Base-by-base conservation (phyloP, 2,113 vertebrate species). In the Blennius ocellaris region DNA sequence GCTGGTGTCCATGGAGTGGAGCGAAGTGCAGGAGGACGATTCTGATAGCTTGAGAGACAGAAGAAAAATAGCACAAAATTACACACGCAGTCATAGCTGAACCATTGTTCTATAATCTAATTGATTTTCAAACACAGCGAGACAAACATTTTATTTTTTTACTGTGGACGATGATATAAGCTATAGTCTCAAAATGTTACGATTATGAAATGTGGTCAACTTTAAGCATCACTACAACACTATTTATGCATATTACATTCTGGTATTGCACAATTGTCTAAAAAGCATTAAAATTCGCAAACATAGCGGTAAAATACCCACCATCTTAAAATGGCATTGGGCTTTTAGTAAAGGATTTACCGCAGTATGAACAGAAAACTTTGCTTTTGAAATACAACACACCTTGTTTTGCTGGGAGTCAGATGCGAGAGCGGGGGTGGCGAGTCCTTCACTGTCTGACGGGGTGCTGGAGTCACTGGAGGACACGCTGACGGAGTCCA, bases 401-500 rank as follows among this genome's bases (percentile, higher is more conserved):
- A 97, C 96, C 95, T 97, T 96, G 84, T 95, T 96, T 8, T 92
- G 93, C 44, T 93, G 82, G 43, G 93, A 84, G 5, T 96, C 94
- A 0, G 93, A 92, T 6, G 87, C 81, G 83, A 93, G 94, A 4
- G 89, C 68, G 0, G 94, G 58, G 2, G 92, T 92, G 3, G 93
- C 87, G 48, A 90, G 68, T 48, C 91, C 92, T 53, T 98, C 97
- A 0, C 80, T 80, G 85, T 98, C 97, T 0, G 95, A 96, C 2
- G 95, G 96, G 80, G 93, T 94, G 0, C 94, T 94, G 0, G 96
- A 95, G 82, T 98, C 97, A 1, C 92, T 97, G 3, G 97, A 98
- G 0, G 96, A 97, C 82, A 98, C 95, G 0, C 97, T 98, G 90
- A 95, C 95, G 0, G 96, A 97, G 87, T 98, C 96, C 71, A 96